Evolutionary conservation across 2,113 vertebrate species (phyloP).

Genomic region (Pyxicephalus adspersus): DNA sequence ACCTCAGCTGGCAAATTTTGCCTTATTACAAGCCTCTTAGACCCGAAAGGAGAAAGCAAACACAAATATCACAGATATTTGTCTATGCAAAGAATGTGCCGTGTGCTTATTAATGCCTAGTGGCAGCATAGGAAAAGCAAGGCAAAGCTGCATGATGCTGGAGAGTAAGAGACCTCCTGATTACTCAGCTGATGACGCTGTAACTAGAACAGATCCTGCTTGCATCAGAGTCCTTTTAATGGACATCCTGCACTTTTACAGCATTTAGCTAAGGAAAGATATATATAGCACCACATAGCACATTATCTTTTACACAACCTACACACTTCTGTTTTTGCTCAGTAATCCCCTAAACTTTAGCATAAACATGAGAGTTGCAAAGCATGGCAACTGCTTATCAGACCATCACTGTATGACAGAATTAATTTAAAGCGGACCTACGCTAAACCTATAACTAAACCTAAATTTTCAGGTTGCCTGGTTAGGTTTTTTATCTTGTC

Average conservation of each 20-base stretch:
- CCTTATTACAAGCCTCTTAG: neutral
- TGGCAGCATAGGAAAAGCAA: neutral
- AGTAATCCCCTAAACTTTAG: no score
- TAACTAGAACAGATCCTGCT: neutral
- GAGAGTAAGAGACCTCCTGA: neutral
- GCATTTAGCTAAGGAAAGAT: neutral
- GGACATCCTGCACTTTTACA: neutral
- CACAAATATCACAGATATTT: neutral
- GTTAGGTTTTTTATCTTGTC: no score
- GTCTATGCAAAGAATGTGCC: neutral
- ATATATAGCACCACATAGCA: neutral
- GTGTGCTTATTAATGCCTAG: conserved; percentile 1
- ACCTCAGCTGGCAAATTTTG: neutral
- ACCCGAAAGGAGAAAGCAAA: neutral
- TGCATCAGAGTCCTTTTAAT: neutral
- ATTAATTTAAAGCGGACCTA: no score
- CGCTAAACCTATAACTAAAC: no score
- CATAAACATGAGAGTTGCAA: no score
- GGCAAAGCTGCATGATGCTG: neutral
- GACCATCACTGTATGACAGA: no score
- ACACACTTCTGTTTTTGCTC: no score
- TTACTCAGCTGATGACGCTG: neutral
- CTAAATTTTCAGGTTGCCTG: no score
- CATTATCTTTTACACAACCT: no score
- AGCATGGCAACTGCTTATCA: no score